phyloP scores from a whole-genome alignment of 2,888 invertebrate genomes.

The Rotaria macrura region DNA sequence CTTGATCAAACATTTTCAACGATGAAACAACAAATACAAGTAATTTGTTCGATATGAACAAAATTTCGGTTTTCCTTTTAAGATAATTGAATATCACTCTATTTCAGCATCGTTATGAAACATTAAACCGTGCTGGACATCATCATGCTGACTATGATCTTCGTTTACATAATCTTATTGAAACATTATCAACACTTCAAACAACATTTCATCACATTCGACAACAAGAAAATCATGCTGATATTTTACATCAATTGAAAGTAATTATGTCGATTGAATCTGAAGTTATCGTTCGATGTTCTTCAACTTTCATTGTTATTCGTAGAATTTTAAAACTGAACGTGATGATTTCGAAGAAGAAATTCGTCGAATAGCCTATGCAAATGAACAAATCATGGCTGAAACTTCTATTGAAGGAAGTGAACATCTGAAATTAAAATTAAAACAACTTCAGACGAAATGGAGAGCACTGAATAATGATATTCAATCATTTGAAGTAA shows the following conservation, averaged over 20 bases:
- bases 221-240: background rate
- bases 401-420: background rate
- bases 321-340: background rate
- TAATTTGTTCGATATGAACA: too few relatives aligned
- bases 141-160: slow-evolving; percentile 4
- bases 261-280: too few relatives aligned
- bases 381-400: background rate
- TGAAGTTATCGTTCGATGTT: too few relatives aligned
- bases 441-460: background rate
- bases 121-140: background rate
- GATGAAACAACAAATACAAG: background rate
- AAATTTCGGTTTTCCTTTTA: too few relatives aligned
- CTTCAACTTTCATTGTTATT: too few relatives aligned
- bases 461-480: background rate
- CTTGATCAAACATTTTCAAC: slow-evolving; percentile 1
- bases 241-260: background rate
- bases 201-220: background rate
- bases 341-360: background rate
- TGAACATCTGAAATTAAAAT: background rate
- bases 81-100: background rate
- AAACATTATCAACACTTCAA: background rate
- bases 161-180: background rate
- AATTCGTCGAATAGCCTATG: background rate
- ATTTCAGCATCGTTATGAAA: slow-evolving; percentile 14
- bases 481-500: background rate